phyloP scores from a whole-genome alignment of 2,113 vertebrate species.

The Fulica atra region DNA sequence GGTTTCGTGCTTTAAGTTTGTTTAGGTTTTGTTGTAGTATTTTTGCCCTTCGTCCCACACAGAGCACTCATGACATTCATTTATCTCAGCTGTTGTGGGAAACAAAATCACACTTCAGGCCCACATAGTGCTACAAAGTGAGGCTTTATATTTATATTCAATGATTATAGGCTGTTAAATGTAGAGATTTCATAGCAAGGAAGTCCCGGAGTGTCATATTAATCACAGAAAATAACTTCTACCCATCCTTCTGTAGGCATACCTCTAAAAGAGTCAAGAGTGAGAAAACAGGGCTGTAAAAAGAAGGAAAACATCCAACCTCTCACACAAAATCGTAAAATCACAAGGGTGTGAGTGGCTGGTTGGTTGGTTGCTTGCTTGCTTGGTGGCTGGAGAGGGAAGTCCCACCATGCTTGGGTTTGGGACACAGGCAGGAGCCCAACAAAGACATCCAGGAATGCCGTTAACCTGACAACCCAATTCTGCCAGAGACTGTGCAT shows the following conservation, averaged over 20 bases:
- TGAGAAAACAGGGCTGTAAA: background rate
- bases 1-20: conserved; percentile 2
- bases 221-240: background rate
- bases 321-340: background rate
- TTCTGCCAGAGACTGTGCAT: background rate
- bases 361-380: too few species aligned
- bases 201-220: background rate
- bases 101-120: background rate
- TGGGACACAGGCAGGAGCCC: background rate
- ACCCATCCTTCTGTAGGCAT: background rate
- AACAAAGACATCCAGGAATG: background rate
- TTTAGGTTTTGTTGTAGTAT: background rate
- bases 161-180: background rate
- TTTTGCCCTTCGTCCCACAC: background rate
- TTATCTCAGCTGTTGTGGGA: background rate
- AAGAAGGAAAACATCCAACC: background rate
- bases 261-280: background rate
- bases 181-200: background rate
- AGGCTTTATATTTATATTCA: background rate
- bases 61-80: background rate
- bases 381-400: background rate
- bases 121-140: background rate
- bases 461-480: background rate
- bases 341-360: background rate
- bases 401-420: background rate